Evolutionary conservation across 2,113 vertebrate species (phyloP), one percentile per base, ranked within the genome.

Genomic region (Pica pica): DNA sequence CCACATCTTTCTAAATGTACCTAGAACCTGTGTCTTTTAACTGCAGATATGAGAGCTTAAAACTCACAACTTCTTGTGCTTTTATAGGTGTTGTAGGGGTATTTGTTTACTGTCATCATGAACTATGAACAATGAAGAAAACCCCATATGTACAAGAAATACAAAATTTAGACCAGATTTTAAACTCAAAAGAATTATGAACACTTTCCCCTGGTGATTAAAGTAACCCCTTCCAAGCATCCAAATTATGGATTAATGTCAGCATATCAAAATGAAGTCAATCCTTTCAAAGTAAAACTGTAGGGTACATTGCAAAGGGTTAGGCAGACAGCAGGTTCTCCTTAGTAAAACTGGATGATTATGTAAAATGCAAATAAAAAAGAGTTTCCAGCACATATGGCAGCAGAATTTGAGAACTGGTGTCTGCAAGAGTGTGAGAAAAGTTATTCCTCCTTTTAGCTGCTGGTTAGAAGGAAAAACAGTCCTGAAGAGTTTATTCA

Each of bases 291-390:
- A 94, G 41, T 27, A 41, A 86, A 78, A 42, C 44, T 83, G 41
- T 55, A 76, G 20, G 15, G 41, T 64, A 92, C 33, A 46, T 27
- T 81, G 59, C 41, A 94, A 95, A 91, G 85, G 14, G 73, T 73
- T 78, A 92, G 53, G 35, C 79, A 92, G 65, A 90, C 76, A 81
- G 78, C n/a, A 93, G 23, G 92, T 88, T 96, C 87, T 44, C 27
- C 39, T 83, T 37, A 79, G 75, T 82, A 28, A 81, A 95, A 93
- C 33, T 60, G 63, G 42, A 75, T 95, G 47, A 81, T 68, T 93
- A 85, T 90, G 37, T 90, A 93, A 96, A 94, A 93, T 73, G n/a
- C 65, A 77, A 90, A 92, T 67, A 46, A 95, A 83, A 87, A 88
- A 94, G 65, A 47, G 12, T 83, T 96, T 60, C 69, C 42, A 94